A percentile compares a stretch with the other conserved stretches of the same genome.
Conservation (phyloP, 1,140 invertebrate genomes). For the Samia ricini region DNA sequence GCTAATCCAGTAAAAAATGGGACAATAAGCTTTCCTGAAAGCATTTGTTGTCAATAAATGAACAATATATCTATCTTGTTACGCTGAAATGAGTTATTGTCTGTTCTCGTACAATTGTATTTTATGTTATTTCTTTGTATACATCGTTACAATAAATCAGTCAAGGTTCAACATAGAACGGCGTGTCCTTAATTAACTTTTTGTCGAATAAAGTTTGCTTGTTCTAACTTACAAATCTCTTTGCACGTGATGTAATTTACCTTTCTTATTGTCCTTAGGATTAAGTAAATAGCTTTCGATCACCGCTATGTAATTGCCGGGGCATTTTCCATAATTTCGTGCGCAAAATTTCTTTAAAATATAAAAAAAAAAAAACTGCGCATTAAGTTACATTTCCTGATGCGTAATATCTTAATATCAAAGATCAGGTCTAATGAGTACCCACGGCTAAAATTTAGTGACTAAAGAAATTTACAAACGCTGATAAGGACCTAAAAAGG, state of each 20-base stretch:
- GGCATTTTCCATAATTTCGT: not conserved
- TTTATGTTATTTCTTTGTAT: not conserved
- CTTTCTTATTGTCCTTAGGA: not conserved
- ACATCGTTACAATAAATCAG: not conserved
- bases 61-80: too few species aligned
- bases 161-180: not conserved
- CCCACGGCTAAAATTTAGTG: too few species aligned
- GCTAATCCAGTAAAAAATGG: too few species aligned
- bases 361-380: too few species aligned
- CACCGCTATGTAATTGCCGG: not conserved
- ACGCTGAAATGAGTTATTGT: not conserved
- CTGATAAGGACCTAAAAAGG: too few species aligned
- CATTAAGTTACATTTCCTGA: too few species aligned
- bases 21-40: too few species aligned
- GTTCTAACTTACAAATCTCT: not conserved
- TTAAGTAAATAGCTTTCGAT: not conserved
- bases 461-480: too few species aligned
- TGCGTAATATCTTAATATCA: too few species aligned
- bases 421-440: too few species aligned
- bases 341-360: too few species aligned
- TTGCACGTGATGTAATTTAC: not conserved
- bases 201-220: not conserved
- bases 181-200: not conserved
- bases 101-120: not conserved
- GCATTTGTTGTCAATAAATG: too few species aligned